phyloP scores from a whole-genome alignment of 2,888 invertebrate genomes.

The Podabrus alpinus region DNA sequence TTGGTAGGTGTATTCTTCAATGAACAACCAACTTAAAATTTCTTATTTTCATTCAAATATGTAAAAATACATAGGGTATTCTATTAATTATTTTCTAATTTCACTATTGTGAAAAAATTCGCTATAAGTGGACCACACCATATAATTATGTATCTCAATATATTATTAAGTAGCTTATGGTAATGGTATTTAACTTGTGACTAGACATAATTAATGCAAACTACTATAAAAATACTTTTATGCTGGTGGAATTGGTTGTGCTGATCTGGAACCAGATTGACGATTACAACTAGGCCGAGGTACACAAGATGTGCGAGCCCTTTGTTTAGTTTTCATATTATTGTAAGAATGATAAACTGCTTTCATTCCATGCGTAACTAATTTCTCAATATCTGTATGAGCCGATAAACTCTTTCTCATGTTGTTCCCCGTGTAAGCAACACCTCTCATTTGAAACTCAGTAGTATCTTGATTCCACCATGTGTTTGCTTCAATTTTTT shows the following conservation, averaged over 20 bases:
- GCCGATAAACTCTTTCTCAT: constrained; percentile 76
- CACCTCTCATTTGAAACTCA: constrained; percentile 97
- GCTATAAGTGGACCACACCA: background rate
- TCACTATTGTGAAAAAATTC: background rate
- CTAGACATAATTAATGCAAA: background rate
- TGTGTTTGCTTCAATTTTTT: constrained; percentile 86
- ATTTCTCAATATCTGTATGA: constrained; percentile 45
- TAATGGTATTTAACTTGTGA: background rate
- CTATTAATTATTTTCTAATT: background rate
- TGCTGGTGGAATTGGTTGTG: constrained; percentile 8
- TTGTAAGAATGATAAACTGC: constrained; percentile 52
- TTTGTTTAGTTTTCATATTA: constrained; percentile 32
- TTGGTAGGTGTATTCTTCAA: too few relatives aligned
- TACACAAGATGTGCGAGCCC: constrained; percentile 40
- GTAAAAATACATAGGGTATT: too few relatives aligned
- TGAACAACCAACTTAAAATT: too few relatives aligned
- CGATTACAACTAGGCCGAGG: constrained; percentile 35
- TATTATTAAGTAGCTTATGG: background rate
- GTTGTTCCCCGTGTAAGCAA: constrained; percentile 98
- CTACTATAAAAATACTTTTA: background rate
- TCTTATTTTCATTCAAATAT: too few relatives aligned
- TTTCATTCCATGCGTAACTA: constrained; percentile 48
- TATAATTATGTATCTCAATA: background rate
- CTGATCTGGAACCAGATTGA: constrained; percentile 11
- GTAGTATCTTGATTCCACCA: constrained; percentile 99